Base-by-base conservation (phyloP, 2,888 invertebrate genomes). In the Pheosia gnoma region DNA sequence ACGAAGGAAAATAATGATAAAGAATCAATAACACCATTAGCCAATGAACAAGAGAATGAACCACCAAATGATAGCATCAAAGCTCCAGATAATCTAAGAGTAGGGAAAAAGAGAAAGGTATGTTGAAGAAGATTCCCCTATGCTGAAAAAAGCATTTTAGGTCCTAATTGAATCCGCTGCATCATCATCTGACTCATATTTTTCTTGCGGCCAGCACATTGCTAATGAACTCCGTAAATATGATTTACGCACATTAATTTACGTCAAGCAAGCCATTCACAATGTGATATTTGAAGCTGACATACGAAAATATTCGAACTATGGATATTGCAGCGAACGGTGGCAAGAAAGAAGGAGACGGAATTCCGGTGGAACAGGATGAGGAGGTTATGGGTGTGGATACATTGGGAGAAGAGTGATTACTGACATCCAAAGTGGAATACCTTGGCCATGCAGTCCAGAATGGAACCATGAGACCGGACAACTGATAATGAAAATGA, bases 251-350 rank as follows among this genome's bases (percentile, higher is more conserved):
- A 60, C 60, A 57, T 57, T 56, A 60, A 60, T 60, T 51, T 60
- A 60, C 60, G 60, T 60, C 57, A 60, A 57, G 57, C 60, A 60
- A 57, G 60, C 60, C 51, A 57, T 60, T 54, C 57, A 57, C 51
- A 57, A 57, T 57, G 52, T 57, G 51, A 56, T 56, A 56, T 60
- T 56, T 57, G 57, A 57, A 38, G 60, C 49, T 57, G 60, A 60
- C 57, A 51, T 60, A 60, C 52, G 60, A 56, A 60, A 57, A 60
- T 60, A 60, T 59, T 59, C 59, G 59, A 56, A 43, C 43, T 43
- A 57, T 57, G 57, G 57, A 43, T 45, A 57, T 43, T 57, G 57
- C 43, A 57, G 13, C 57, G 43, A 57, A 57, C 59, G 59, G 5
- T 62, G 60, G 49, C 25, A 25, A 25, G 25, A 25, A 25, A 25